Evolutionary conservation across 2,888 invertebrate genomes (phyloP), one percentile per base, ranked within the genome.

Genomic region (Escarpia spicata): DNA sequence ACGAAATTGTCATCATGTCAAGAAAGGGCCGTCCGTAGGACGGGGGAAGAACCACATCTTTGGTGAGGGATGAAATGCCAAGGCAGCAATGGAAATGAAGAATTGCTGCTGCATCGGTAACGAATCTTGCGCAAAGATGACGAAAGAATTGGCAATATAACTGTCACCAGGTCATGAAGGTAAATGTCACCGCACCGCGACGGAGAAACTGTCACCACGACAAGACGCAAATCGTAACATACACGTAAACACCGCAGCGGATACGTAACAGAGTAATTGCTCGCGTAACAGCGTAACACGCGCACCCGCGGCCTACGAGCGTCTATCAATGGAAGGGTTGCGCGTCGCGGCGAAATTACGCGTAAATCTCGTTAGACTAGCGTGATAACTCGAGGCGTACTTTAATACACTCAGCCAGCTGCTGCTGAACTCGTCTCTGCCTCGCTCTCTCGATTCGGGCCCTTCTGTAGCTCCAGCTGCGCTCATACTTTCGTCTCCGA

Each of bases 361-460:
- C 75, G 75, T 75, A 75, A 75, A 75, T 75, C 75, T 75, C 75
- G 75, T 75, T 75, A 75, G 75, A 26, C 3, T 2, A 75, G 75
- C 75, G 26, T 75, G 75, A 75, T 75, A 75, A 75, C 75, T 75
- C 75, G 75, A 75, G 75, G 75, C 75, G 75, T 75, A n/a, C 75
- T 75, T 75, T 75, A 75, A 75, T 75, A 75, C 75, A 75, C 75
- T 75, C 75, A 75, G 75, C 75, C 75, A n/a, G 75, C 75, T 75
- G 75, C 19, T 26, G 6, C 52, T 15, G 75, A 15, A 26, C 75
- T 26, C 19, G 75, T 6, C 26, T 6, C 75, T n/a, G 75, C 75
- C 52, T 26, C 26, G 2, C 75, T 6, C 75, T 75, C 75, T 75
- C 4, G 6, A 26, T 6, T 75, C 19, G 19, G n/a, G 26, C 26